Percentiles rank a stretch among this genome's conserved stretches.
phyloP scores from a whole-genome alignment of 2,888 invertebrate species.

The Drosophila incognita region DNA sequence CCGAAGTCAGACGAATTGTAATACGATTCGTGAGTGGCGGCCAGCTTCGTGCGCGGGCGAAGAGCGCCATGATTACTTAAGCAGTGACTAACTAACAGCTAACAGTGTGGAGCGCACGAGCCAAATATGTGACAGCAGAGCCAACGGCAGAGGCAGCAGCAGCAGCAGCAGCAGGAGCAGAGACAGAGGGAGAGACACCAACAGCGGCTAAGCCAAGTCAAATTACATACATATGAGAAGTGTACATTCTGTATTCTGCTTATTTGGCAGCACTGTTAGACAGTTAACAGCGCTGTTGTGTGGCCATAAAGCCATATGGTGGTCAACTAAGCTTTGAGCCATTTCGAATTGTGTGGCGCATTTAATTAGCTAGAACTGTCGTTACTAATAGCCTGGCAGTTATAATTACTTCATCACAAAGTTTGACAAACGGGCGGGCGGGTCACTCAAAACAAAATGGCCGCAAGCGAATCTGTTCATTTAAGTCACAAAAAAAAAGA shows the following conservation, averaged over 20 bases:
- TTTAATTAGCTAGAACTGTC: constrained; percentile 48
- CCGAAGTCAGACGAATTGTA: constrained; percentile 58
- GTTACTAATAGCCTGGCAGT: constrained; percentile 26
- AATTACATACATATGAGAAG: constrained; percentile 13
- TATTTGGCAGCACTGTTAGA: constrained; percentile 47
- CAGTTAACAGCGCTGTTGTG: constrained; percentile 42
- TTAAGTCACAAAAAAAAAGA: constrained; percentile 28
- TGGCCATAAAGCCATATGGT: constrained; percentile 40
- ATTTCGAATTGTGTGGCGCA: constrained; percentile 46
- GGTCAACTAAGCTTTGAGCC: constrained; percentile 12
- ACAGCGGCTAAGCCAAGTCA: constrained; percentile 24
- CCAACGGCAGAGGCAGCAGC: constrained; percentile 2
- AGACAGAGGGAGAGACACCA: background rate
- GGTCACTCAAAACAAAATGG: constrained; percentile 36
- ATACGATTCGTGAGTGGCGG: constrained; percentile 52
- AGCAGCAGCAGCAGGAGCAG: background rate
- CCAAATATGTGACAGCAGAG: constrained; percentile 33
- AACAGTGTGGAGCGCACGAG: constrained; percentile 62
- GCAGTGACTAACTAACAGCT: constrained; percentile 67
- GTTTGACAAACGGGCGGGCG: constrained; percentile 7
- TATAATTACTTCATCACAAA: constrained; percentile 33
- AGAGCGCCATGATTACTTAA: constrained; percentile 67
- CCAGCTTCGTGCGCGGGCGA: constrained; percentile 64
- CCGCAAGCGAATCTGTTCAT: constrained; percentile 49
- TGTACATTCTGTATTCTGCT: constrained; percentile 13